phyloP scores from a whole-genome alignment of 2,888 invertebrate species.

The Tetanocera ferruginea region DNA sequence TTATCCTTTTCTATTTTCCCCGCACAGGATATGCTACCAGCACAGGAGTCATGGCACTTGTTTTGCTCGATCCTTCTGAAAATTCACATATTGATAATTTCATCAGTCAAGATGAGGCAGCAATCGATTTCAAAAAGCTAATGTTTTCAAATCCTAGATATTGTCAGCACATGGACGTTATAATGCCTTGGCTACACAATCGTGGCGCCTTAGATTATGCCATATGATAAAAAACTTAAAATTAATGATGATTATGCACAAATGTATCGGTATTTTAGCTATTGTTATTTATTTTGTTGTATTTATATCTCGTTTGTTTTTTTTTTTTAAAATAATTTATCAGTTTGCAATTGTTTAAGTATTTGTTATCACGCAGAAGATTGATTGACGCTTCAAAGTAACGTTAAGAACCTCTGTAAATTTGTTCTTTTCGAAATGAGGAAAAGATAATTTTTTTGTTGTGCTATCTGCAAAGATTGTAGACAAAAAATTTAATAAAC shows the following conservation, averaged over 20 bases:
- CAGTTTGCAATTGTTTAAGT: too few species aligned
- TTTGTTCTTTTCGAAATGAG: background rate
- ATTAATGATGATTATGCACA: background rate
- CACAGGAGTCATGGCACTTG: conserved; percentile 56
- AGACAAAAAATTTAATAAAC: too few species aligned
- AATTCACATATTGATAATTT: conserved; percentile 59
- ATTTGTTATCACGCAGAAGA: too few species aligned
- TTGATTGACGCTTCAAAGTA: too few species aligned
- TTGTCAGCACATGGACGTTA: conserved; percentile 58
- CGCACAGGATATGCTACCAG: conserved; percentile 52
- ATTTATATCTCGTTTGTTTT: too few species aligned
- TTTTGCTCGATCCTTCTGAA: conserved; percentile 55
- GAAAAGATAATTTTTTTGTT: too few species aligned
- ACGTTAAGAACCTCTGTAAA: too few species aligned
- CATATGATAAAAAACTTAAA: background rate
- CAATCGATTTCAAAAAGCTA: conserved; percentile 54
- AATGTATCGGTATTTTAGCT: background rate
- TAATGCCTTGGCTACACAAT: conserved; percentile 62
- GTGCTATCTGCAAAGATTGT: too few species aligned
- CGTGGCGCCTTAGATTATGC: conserved; percentile 49
- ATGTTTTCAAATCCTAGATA: conserved; percentile 59
- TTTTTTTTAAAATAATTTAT: too few species aligned
- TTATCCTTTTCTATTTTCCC: too few species aligned
- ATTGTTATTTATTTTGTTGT: background rate
- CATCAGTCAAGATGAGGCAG: conserved; percentile 51